A percentile compares a stretch with the other conserved stretches of the same genome.
phyloP scores from a whole-genome alignment of 2,888 invertebrate genomes.

The Ganaspis brasiliensis region DNA sequence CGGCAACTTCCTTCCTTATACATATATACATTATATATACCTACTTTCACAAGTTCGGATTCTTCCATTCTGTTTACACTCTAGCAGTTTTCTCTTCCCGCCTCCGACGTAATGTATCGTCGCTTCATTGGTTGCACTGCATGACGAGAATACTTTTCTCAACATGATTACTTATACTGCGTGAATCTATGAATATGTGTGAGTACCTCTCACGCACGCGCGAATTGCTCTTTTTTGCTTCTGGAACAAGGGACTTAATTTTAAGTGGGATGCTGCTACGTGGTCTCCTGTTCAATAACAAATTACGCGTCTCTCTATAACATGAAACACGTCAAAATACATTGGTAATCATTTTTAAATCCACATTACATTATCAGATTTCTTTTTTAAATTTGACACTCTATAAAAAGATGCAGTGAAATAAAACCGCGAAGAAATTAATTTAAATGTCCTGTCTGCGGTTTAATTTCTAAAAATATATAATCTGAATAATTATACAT shows the following conservation, averaged over 20 bases:
- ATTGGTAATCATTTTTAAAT: background rate
- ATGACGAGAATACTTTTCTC: constrained; percentile 57
- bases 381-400: no score
- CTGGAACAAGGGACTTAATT: constrained; percentile 18
- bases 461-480: background rate
- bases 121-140: constrained; percentile 62
- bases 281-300: background rate
- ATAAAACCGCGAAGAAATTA: no score
- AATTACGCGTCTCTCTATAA: background rate
- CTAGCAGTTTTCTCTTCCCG: constrained; percentile 56
- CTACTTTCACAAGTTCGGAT: constrained; percentile 49
- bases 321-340: background rate
- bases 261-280: background rate
- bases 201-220: constrained; percentile 5
- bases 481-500: background rate
- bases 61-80: constrained; percentile 57
- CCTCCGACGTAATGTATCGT: constrained; percentile 60
- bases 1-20: constrained; percentile 48
- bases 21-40: constrained; percentile 27
- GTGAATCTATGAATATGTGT: background rate
- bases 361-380: no score
- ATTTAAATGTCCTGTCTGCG: no score
- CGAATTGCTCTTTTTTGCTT: constrained; percentile 8
- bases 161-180: constrained; percentile 25
- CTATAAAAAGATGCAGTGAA: no score